Evolutionary conservation across 2,888 invertebrate genomes (phyloP).

Genomic region (Lycia hirtaria): DNA sequence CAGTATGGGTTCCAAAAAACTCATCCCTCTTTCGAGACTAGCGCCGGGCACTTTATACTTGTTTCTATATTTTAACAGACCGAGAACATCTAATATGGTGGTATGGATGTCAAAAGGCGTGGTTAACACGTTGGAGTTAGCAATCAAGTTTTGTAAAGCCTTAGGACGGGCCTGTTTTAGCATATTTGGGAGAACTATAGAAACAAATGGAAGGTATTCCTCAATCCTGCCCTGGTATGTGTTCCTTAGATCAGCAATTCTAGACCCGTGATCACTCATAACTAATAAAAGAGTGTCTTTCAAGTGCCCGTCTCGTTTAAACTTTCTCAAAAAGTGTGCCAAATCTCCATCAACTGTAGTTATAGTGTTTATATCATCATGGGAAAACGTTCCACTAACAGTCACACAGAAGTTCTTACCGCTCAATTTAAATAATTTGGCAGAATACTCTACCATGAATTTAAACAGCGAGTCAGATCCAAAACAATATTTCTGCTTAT

Average conservation of each 20-base stretch:
- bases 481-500: constrained; percentile 73
- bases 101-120: constrained; percentile 96
- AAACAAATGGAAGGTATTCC: constrained; percentile 95
- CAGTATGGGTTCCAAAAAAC: constrained; percentile 83
- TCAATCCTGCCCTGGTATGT: constrained; percentile 97
- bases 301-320: constrained; percentile 86
- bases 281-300: constrained; percentile 93
- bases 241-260: constrained; percentile 92
- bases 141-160: constrained; percentile 86
- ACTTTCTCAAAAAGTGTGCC: constrained; percentile 85
- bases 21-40: constrained; percentile 83
- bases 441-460: constrained; percentile 87
- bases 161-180: constrained; percentile 86
- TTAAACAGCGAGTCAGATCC: constrained; percentile 90
- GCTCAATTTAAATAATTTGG: constrained; percentile 66
- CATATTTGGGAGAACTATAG: constrained; percentile 90
- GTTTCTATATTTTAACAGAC: constrained; percentile 68
- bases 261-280: constrained; percentile 97
- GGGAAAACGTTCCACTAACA: constrained; percentile 95
- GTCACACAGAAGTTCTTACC: constrained; percentile 92
- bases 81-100: constrained; percentile 87
- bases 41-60: constrained; percentile 75
- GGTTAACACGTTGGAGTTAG: constrained; percentile 89
- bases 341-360: constrained; percentile 91
- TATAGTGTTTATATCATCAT: constrained; percentile 93